Conservation (phyloP, 2,797 vertebrate species). For the Aldrovandia affinis region DNA sequence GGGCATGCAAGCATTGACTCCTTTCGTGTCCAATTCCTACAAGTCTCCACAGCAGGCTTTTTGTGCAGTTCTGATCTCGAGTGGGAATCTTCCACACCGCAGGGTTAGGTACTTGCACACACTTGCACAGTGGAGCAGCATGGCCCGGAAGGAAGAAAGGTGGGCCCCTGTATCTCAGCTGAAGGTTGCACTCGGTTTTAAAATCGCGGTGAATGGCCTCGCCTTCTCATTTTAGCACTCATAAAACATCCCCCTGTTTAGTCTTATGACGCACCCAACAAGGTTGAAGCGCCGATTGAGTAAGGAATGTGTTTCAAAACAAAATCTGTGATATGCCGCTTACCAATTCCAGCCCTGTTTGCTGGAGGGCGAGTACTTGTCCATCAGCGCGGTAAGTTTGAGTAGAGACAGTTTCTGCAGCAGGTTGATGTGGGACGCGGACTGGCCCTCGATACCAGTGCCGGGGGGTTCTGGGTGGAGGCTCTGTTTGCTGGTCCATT, state of each 20-base stretch:
- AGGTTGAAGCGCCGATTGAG: conserved; percentile 56
- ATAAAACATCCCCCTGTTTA: conserved; percentile 41
- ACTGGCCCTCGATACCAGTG: conserved; percentile 65
- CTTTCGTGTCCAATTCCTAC: conserved; percentile 15
- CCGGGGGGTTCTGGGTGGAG: conserved; percentile 53
- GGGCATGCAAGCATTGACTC: not conserved
- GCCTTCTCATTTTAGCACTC: not conserved
- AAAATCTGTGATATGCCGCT: conserved; percentile 53
- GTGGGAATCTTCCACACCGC: conserved; percentile 8
- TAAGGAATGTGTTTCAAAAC: conserved; percentile 54
- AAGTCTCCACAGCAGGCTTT: not conserved
- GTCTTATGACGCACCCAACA: conserved; percentile 28
- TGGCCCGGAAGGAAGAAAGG: conserved; percentile 12
- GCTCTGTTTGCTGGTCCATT: conserved; percentile 70
- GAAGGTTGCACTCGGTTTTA: conserved; percentile 30
- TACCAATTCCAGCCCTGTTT: conserved; percentile 91
- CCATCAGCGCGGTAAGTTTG: conserved; percentile 85
- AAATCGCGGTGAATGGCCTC: conserved; percentile 11
- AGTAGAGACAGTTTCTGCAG: conserved; percentile 82
- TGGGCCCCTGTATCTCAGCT: conserved; percentile 12
- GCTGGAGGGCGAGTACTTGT: conserved; percentile 83
- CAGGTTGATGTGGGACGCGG: conserved; percentile 73
- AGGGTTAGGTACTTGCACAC: conserved; percentile 17
- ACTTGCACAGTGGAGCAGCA: not conserved
- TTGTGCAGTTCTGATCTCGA: not conserved